Percentiles rank a stretch among this genome's conserved stretches.
Conservation (phyloP, 2,888 invertebrate genomes). For the Polietes domitor region DNA sequence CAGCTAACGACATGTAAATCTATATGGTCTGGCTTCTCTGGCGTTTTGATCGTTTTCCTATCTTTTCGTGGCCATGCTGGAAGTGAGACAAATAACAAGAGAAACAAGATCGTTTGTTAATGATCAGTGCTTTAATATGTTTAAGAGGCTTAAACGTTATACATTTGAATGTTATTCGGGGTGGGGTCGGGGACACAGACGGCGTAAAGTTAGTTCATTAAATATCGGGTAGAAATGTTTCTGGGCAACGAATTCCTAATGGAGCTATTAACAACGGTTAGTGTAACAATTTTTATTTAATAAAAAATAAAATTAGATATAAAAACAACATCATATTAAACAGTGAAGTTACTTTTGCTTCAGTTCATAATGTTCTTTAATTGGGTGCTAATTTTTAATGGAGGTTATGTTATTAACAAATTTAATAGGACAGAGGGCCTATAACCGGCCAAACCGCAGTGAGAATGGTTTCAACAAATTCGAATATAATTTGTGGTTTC, state of each 20-base stretch:
- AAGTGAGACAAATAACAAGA: conserved; percentile 22
- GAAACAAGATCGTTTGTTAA: conserved; percentile 33
- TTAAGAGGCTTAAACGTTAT: conserved; percentile 54
- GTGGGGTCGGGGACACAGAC: neutral
- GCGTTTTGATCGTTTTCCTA: neutral
- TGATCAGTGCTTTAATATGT: conserved; percentile 49
- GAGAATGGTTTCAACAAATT: too few relatives aligned
- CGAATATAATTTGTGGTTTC: too few relatives aligned
- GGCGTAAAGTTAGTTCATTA: too few relatives aligned
- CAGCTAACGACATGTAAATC: too few relatives aligned
- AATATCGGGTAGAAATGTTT: neutral
- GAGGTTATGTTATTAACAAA: too few relatives aligned
- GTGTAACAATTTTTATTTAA: neutral
- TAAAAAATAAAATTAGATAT: too few relatives aligned
- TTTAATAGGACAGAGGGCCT: too few relatives aligned
- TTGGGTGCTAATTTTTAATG: neutral
- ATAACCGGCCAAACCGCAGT: too few relatives aligned
- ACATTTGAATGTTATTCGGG: conserved; percentile 47
- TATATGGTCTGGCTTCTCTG: too few relatives aligned
- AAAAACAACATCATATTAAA: too few relatives aligned
- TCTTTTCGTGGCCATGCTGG: neutral
- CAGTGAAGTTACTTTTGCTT: neutral
- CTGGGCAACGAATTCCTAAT: conserved; percentile 3
- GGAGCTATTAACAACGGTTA: conserved; percentile 42
- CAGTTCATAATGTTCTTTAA: neutral